phyloP scores from a whole-genome alignment of 2,797 vertebrate species.

The Nannoperca obscura region DNA sequence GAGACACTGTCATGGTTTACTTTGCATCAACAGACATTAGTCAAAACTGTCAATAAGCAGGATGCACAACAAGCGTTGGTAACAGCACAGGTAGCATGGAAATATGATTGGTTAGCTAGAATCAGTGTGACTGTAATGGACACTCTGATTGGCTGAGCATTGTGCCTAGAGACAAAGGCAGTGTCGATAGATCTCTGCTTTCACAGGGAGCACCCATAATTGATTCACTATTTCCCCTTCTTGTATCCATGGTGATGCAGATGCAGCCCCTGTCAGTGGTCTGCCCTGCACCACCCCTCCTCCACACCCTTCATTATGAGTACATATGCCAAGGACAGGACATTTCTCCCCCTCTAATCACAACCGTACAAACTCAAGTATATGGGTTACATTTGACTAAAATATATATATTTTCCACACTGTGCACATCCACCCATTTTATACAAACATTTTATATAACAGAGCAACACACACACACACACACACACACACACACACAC shows the following conservation, averaged over 20 bases:
- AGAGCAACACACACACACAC: not conserved
- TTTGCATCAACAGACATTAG: conserved; percentile 33
- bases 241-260: conserved; percentile 74
- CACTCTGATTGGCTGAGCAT: conserved; percentile 69
- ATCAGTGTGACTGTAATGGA: conserved; percentile 57
- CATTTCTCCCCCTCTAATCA: conserved; percentile 5
- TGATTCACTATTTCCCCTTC: conserved; percentile 67
- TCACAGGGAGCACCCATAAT: conserved; percentile 60
- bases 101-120: conserved; percentile 63
- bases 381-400: not conserved
- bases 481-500: not conserved
- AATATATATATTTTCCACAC: conserved; percentile 1
- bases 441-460: not conserved
- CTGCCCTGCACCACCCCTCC: conserved; percentile 40
- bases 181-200: conserved; percentile 49
- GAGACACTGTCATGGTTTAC: not conserved
- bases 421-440: not conserved
- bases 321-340: conserved; percentile 45
- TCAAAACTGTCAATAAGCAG: conserved; percentile 40
- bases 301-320: conserved; percentile 46
- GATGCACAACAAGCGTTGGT: conserved; percentile 25
- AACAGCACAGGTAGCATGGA: conserved; percentile 32
- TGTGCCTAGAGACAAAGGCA: conserved; percentile 73
- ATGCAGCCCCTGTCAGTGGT: conserved; percentile 59
- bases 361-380: not conserved